Evolutionary conservation across 2,888 invertebrate species (phyloP), one percentile per base, ranked within the genome.

Genomic region (Pilophorus perplexus): DNA sequence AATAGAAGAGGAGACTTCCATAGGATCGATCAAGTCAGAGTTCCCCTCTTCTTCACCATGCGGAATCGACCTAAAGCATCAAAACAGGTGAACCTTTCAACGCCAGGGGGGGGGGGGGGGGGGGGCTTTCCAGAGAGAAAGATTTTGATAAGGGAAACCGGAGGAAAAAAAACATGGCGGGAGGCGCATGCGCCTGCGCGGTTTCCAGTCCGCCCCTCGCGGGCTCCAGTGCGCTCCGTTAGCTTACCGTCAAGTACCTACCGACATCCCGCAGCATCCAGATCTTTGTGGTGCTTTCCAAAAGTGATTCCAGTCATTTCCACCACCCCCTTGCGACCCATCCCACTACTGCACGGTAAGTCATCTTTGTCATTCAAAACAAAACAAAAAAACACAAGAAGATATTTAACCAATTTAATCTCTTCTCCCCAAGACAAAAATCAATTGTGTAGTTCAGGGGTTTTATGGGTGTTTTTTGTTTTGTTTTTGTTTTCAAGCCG

Each of bases 261-360:
- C 59, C 25, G 23, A 59, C 59, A 27, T 40, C 59, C 59, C 59
- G 59, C 59, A 59, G 59, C 59, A 59, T 59, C 59, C 59, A 59
- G 59, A 59, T 59, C 59, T 59, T 59, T 23, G 59, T 59, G 59
- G 42, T 42, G 27, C 52, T 52, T 33, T 33, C 28, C 18, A 25
- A 20, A 28, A 52, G 52, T 52, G 52, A 28, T 52, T 33, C 33
- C 6, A 33, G 12, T 8, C 33, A 6, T 12, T 12, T 12, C 33
- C 33, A 33, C 33, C 12, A 12, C 6, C 33, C 33, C 33, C 33
- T 12, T 33, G 6, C 12, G 12, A 6, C 33, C 12, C 33, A 12
- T 33, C 33, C 33, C 12, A 12, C 33, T 8, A 33, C 6, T 6
- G 12, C 33, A 8, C 33, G 33, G 33, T 33, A 33, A 33, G 33